Percentiles rank a stretch among this genome's conserved stretches.
phyloP scores from a whole-genome alignment of 1,140 invertebrate genomes.

The Drosophila pachea region DNA sequence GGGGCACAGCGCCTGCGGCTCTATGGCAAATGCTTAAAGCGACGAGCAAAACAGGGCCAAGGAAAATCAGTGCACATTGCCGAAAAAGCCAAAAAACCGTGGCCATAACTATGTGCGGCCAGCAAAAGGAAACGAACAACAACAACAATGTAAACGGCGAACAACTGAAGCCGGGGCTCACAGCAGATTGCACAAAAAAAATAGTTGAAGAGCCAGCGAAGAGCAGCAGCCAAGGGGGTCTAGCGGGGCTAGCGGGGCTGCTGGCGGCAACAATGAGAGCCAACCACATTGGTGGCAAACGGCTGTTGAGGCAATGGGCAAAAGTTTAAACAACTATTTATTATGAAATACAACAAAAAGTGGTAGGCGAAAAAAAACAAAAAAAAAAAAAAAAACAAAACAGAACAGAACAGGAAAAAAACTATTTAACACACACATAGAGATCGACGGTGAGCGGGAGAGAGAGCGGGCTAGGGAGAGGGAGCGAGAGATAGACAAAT shows the following conservation, averaged over 20 bases:
- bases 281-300: constrained; percentile 74
- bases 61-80: constrained; percentile 67
- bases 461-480: background rate
- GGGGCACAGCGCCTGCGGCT: background rate
- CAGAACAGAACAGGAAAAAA: constrained; percentile 25
- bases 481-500: constrained; percentile 26
- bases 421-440: constrained; percentile 55
- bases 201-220: constrained; percentile 62
- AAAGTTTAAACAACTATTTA: constrained; percentile 77
- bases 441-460: background rate
- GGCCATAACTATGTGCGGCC: constrained; percentile 75
- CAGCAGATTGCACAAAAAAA: constrained; percentile 70
- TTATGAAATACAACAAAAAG: constrained; percentile 72
- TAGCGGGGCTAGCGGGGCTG: background rate
- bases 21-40: constrained; percentile 11
- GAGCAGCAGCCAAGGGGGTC: constrained; percentile 12
- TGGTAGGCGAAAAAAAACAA: constrained; percentile 48
- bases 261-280: constrained; percentile 34
- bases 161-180: constrained; percentile 24
- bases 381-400: no score
- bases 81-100: constrained; percentile 68
- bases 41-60: constrained; percentile 37
- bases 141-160: constrained; percentile 64
- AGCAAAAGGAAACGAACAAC: constrained; percentile 63
- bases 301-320: constrained; percentile 54